phyloP scores from a whole-genome alignment of 2,113 vertebrate genomes.

The Rhizomys pruinosus region DNA sequence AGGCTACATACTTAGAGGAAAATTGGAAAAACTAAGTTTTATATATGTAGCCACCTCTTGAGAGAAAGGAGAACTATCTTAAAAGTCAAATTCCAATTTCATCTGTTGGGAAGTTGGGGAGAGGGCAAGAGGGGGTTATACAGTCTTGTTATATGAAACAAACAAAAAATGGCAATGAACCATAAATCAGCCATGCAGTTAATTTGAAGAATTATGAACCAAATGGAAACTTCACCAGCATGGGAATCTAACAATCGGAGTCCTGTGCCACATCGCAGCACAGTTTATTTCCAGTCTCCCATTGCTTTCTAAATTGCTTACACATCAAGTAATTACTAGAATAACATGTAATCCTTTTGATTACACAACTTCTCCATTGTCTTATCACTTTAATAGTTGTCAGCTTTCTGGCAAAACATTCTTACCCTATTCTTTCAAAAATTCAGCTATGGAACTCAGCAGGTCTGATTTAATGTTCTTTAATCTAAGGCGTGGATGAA shows the following conservation, averaged over 20 bases:
- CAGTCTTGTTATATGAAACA: background rate
- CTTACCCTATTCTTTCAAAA: background rate
- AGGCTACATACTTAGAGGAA: background rate
- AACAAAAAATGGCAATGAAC: background rate
- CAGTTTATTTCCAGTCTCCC: background rate
- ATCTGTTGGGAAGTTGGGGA: background rate
- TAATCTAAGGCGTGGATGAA: background rate
- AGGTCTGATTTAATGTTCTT: background rate
- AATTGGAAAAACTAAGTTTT: constrained; percentile 17
- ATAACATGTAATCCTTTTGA: background rate
- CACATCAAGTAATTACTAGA: constrained; percentile 1
- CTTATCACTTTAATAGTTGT: background rate
- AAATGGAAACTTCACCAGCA: background rate
- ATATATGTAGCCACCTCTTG: background rate
- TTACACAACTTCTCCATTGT: constrained; percentile 32
- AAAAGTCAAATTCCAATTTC: background rate
- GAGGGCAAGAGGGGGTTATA: background rate
- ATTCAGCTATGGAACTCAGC: background rate
- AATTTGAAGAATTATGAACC: background rate
- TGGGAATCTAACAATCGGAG: background rate
- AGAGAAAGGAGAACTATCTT: background rate
- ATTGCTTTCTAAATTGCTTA: background rate
- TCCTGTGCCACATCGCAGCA: background rate
- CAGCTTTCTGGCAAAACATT: background rate
- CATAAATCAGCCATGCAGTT: background rate